Base-by-base conservation (phyloP, 92 coral and sea anemone genomes). In the Hydrozoanthus gracilis region DNA sequence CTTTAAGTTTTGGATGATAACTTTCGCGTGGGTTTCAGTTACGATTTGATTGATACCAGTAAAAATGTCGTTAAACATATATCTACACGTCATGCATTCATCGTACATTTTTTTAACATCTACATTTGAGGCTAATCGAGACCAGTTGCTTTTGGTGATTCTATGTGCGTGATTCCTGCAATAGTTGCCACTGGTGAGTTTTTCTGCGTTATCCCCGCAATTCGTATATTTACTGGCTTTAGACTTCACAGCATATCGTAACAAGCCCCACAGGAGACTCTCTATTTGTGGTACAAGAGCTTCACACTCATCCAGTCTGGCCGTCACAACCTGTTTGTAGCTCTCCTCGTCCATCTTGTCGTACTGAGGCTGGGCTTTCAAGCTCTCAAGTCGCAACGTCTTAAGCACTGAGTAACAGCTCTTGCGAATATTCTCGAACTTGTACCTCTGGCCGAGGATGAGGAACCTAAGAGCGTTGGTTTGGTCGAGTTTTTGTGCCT, bases 281-380 rank as follows among this genome's bases (percentile, higher is more conserved):
- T 46, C 51, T 7, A 71, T 15, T 11, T 46, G 18, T 5, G 76
- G 27, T 45, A 71, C 8, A 46, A 71, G 5, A 8, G 44, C 49
- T 52, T 71, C 76, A 4, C 20, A 46, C 76, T 71, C 76, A 9
- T 71, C n/a, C n/a, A n/a, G n/a, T n/a, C n/a, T n/a, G n/a, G n/a
- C n/a, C n/a, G n/a, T n/a, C n/a, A n/a, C n/a, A n/a, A n/a, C n/a
- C n/a, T n/a, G n/a, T n/a, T n/a, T n/a, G n/a, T n/a, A n/a, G n/a
- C n/a, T n/a, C n/a, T n/a, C n/a, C n/a, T n/a, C n/a, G n/a, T n/a
- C n/a, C n/a, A n/a, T n/a, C n/a, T n/a, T n/a, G n/a, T n/a, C n/a
- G n/a, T n/a, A n/a, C n/a, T n/a, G n/a, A n/a, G n/a, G n/a, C n/a
- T n/a, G n/a, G n/a, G n/a, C n/a, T n/a, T n/a, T n/a, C n/a, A n/a